These are phyloP conservation scores for Sylvietta virens DNA, from an alignment of 2,113 vertebrate species.

Conservation along the genomic window DNA sequence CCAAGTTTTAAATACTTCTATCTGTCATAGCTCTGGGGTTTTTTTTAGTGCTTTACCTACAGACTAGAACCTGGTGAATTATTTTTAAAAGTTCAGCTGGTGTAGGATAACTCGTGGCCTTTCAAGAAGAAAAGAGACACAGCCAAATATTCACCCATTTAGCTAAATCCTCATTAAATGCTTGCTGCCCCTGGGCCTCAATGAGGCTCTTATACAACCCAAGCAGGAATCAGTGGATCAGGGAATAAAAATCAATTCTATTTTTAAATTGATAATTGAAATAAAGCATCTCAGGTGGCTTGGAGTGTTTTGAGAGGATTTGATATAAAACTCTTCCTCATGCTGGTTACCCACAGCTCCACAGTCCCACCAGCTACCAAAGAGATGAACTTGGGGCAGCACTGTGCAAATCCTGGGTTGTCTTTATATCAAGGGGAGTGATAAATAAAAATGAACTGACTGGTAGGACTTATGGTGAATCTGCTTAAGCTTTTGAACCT, in stretches of 20 bases:
- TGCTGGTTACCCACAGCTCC: background rate
- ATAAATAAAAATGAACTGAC: background rate
- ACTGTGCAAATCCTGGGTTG: background rate
- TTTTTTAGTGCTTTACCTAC: background rate
- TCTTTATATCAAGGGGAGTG: background rate
- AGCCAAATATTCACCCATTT: background rate
- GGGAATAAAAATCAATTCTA: background rate
- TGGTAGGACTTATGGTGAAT: background rate
- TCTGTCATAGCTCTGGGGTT: too few relatives aligned
- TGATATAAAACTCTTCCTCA: background rate
- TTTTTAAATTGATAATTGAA: conserved; percentile 51
- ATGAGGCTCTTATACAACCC: background rate
- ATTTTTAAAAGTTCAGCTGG: background rate
- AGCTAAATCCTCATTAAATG: conserved; percentile 10
- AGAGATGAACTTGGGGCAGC: background rate
- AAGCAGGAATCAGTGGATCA: background rate
- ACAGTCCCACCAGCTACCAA: background rate
- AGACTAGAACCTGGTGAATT: background rate
- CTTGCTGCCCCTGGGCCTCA: background rate
- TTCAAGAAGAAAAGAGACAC: background rate
- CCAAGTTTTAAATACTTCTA: background rate
- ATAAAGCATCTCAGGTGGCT: background rate
- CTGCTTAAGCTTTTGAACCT: background rate
- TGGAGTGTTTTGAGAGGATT: background rate
- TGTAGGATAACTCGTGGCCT: background rate